phyloP scores from a whole-genome alignment of 2,888 invertebrate genomes.

The Sepioteuthis lessoniana region DNA sequence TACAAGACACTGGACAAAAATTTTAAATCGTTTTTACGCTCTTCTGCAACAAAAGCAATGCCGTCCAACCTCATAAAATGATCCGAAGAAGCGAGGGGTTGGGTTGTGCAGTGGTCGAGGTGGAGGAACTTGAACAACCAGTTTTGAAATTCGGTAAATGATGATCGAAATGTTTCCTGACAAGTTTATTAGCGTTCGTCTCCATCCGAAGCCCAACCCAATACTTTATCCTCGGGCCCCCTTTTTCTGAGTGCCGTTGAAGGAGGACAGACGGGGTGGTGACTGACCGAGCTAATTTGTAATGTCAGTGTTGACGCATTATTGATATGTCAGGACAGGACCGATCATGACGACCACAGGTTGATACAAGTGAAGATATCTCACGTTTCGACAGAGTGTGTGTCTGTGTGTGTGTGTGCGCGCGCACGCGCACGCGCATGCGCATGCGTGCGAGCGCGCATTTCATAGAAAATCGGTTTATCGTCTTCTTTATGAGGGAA shows the following conservation, averaged over 20 bases:
- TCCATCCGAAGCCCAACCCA: not conserved
- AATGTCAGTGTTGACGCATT: slow-evolving; percentile 8
- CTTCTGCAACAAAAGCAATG: not conserved
- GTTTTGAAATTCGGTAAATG: slow-evolving; percentile 11
- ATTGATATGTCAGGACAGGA: slow-evolving; percentile 20
- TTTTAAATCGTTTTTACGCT: not conserved
- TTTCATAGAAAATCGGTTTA: not conserved
- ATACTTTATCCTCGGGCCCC: not conserved
- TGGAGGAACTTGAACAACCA: not conserved
- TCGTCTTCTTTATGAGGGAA: too few relatives aligned
- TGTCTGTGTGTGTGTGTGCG: too few relatives aligned
- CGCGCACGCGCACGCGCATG: not conserved
- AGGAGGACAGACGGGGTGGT: not conserved
- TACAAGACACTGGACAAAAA: not conserved
- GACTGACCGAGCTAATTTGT: not conserved
- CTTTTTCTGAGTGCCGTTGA: not conserved
- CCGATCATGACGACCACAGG: not conserved
- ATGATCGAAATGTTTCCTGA: slow-evolving; percentile 21
- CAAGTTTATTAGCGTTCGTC: slow-evolving; percentile 21
- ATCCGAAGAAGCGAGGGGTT: not conserved
- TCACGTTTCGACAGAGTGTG: too few relatives aligned
- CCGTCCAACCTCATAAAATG: not conserved
- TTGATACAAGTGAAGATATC: not conserved
- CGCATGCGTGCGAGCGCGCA: not conserved
- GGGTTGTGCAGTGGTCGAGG: not conserved